Base-by-base conservation (phyloP, 2,888 invertebrate genomes). In the Epinotia demarniana region DNA sequence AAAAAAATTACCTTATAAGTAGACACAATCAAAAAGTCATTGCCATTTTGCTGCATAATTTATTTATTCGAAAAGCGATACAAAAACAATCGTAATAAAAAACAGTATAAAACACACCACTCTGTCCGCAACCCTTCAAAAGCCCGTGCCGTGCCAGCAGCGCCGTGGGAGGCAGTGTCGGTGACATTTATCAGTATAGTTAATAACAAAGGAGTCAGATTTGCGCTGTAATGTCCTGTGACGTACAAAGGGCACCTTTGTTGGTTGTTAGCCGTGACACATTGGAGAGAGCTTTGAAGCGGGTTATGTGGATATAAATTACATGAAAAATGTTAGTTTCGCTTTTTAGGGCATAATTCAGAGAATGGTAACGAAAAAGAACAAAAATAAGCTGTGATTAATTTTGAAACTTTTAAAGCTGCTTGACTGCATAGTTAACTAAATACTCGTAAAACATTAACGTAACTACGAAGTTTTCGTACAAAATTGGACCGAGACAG, bases 121-220 rank as follows among this genome's bases (percentile, higher is more conserved):
- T 64, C 49, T 64, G 46, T 64, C 18, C 5, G 6, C 16, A 63
- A 63, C 63, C 63, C 63, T 63, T 23, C 19, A 23, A 13, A 79
- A 13, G 53, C 53, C 53, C 71, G 62, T 67, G 76, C 75, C 46
- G 46, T 69, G 71, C 69, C 70, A 73, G 67, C 70, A 73, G 67
- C n/a, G 61, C 68, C 72, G 66, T 69, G 83, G 81, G 78, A 79
- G 73, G 76, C 55, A 79, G 84, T 87, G 90, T 79, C 81, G 78
- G 80, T 89, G 90, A 89, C 90, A 90, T 91, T 91, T 89, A 90
- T 90, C 85, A 87, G 81, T 86, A 87, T 88, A 88, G 87, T 87
- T 85, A 83, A 84, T 84, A 88, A 90, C 90, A 90, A 90, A 89
- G 87, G 87, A 89, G 81, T 83, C 80, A 84, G 83, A 87, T 53